Percentiles rank a stretch among this genome's conserved stretches.
Evolutionary conservation across 2,797 vertebrate genomes (phyloP).

Genomic region (Chloroceryle inda): DNA sequence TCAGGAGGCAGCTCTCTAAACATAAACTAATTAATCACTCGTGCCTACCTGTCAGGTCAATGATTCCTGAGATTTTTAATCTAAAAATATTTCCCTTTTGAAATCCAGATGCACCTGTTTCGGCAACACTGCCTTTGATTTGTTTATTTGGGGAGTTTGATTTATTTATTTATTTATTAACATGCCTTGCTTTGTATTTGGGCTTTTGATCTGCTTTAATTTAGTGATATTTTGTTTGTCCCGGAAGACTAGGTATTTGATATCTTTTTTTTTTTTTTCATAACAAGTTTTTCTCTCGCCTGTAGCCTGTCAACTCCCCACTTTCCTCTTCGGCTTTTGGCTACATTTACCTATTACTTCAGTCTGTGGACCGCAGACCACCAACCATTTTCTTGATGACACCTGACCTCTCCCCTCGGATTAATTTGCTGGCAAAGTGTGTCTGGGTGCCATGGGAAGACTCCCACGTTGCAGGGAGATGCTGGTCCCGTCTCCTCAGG

Average conservation of each 20-base stretch:
- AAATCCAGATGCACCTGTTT: slow-evolving; percentile 44
- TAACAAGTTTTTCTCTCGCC: background rate
- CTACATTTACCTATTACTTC: background rate
- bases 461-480: rapidly evolving
- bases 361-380: background rate
- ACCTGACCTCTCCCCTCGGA: background rate
- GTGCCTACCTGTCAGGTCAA: slow-evolving; percentile 59
- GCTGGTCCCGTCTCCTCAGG: background rate
- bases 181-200: background rate
- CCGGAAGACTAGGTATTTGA: background rate
- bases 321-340: background rate
- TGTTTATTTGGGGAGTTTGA: background rate
- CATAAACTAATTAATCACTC: slow-evolving; percentile 58
- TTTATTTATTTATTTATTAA: background rate
- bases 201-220: slow-evolving; percentile 35
- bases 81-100: slow-evolving; percentile 62
- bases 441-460: background rate
- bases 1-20: slow-evolving; percentile 33
- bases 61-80: slow-evolving; percentile 60
- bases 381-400: background rate
- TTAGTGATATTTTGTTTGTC: background rate
- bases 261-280: background rate
- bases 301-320: background rate
- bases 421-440: background rate
- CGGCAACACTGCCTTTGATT: background rate